Evolutionary conservation across 2,797 vertebrate species (phyloP).

Genomic region (Premnoplex brunnescens): DNA sequence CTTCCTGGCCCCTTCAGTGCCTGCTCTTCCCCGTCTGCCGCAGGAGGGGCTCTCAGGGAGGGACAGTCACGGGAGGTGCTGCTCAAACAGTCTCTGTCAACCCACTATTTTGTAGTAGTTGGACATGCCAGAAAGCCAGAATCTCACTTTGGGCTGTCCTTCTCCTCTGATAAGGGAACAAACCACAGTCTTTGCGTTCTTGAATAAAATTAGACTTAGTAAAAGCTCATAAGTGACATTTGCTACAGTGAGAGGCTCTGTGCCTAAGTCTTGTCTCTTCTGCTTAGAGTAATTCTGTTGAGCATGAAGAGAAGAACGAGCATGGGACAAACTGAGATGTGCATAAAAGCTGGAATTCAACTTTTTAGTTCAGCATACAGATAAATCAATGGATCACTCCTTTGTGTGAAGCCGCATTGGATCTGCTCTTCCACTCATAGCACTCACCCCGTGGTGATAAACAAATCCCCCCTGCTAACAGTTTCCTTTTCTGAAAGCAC

Average conservation of each 20-base stretch:
- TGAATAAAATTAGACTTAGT: background rate
- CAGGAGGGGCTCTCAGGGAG: background rate
- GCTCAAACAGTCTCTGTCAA: background rate
- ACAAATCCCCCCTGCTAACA: background rate
- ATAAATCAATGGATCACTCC: background rate
- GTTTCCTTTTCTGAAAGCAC: background rate
- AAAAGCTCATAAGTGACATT: background rate
- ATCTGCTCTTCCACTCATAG: background rate
- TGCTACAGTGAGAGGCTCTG: background rate
- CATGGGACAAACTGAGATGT: background rate
- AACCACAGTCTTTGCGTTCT: background rate
- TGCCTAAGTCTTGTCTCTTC: background rate
- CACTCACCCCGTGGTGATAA: background rate
- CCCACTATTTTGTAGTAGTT: background rate
- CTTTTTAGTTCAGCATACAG: background rate
- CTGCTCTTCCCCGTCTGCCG: rapidly evolving
- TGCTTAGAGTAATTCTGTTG: background rate
- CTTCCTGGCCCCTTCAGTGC: background rate
- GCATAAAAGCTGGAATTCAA: background rate
- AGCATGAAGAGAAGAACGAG: background rate
- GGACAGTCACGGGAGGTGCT: background rate
- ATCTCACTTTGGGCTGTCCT: background rate
- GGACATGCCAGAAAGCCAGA: background rate
- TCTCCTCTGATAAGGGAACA: background rate
- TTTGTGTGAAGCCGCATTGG: background rate